These are phyloP conservation scores for Drosophila aldrichi DNA, from an alignment of 2,888 invertebrate species.

Conservation along the genomic window DNA sequence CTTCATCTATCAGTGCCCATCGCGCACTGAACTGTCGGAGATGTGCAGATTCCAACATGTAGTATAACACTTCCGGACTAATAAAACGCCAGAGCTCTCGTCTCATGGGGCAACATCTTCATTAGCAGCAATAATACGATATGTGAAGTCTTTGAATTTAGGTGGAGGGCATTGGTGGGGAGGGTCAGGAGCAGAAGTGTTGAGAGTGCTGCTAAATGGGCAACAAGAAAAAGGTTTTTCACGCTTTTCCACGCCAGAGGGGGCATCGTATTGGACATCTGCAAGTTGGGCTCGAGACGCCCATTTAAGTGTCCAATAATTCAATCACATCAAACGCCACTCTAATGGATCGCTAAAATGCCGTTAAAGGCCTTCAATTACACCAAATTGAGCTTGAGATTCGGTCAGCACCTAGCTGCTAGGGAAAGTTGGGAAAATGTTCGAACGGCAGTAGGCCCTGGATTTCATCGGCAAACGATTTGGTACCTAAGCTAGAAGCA, in stretches of 20 bases:
- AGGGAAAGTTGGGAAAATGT: slow-evolving; percentile 61
- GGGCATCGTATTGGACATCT: slow-evolving; percentile 21
- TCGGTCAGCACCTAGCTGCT: slow-evolving; percentile 40
- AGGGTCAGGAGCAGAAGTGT: slow-evolving; percentile 33
- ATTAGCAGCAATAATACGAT: slow-evolving; percentile 65
- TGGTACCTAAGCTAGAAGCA: too few relatives aligned
- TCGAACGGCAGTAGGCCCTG: slow-evolving; percentile 52
- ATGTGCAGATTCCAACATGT: slow-evolving; percentile 45
- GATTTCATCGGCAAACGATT: neutral
- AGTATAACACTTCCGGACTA: slow-evolving; percentile 77
- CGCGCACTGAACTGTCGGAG: slow-evolving; percentile 17
- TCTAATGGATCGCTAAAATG: slow-evolving; percentile 70
- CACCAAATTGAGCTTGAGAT: slow-evolving; percentile 61
- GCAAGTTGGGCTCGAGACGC: slow-evolving; percentile 51
- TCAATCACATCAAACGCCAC: slow-evolving; percentile 78
- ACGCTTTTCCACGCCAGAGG: slow-evolving; percentile 40
- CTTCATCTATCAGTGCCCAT: slow-evolving; percentile 14
- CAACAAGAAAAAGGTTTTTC: slow-evolving; percentile 48
- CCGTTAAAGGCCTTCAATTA: slow-evolving; percentile 78
- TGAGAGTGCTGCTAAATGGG: slow-evolving; percentile 55
- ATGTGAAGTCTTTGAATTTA: slow-evolving; percentile 50
- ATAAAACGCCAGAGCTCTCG: slow-evolving; percentile 58
- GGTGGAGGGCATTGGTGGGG: neutral
- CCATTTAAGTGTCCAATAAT: slow-evolving; percentile 82
- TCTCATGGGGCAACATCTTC: slow-evolving; percentile 68